Conservation (phyloP, 2,113 vertebrate genomes). For the Geococcyx californianus region DNA sequence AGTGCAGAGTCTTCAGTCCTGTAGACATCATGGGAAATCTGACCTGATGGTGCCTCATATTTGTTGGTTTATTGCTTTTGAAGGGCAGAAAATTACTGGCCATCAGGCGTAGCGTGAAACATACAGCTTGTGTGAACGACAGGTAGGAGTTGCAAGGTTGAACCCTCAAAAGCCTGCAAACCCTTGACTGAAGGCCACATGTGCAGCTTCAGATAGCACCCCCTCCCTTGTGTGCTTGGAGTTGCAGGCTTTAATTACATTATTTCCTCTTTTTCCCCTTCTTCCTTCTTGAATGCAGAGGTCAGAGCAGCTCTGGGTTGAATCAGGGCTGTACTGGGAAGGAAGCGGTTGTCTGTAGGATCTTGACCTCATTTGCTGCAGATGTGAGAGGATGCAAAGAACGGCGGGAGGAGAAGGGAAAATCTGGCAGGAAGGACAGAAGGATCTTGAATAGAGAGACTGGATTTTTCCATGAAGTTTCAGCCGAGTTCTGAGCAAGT, state of each 20-base stretch:
- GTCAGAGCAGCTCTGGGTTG: constrained; percentile 2
- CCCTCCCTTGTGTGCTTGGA: neutral
- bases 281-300: neutral
- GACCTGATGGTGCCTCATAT: neutral
- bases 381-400: constrained; percentile 12
- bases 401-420: neutral
- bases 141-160: neutral
- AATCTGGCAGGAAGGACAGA: neutral
- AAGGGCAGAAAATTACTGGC: neutral
- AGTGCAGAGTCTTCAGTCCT: neutral
- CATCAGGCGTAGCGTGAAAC: neutral
- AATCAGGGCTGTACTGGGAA: constrained; percentile 10
- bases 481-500: neutral
- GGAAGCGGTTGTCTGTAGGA: constrained; percentile 44
- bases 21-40: neutral
- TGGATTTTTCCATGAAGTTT: neutral
- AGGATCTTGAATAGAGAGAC: neutral
- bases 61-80: neutral
- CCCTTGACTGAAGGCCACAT: neutral
- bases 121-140: neutral
- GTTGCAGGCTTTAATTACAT: neutral
- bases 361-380: constrained; percentile 57
- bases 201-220: neutral
- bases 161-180: neutral
- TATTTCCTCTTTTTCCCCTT: neutral